Base-by-base conservation (phyloP, 2,113 vertebrate genomes). In the Caracal caracal region DNA sequence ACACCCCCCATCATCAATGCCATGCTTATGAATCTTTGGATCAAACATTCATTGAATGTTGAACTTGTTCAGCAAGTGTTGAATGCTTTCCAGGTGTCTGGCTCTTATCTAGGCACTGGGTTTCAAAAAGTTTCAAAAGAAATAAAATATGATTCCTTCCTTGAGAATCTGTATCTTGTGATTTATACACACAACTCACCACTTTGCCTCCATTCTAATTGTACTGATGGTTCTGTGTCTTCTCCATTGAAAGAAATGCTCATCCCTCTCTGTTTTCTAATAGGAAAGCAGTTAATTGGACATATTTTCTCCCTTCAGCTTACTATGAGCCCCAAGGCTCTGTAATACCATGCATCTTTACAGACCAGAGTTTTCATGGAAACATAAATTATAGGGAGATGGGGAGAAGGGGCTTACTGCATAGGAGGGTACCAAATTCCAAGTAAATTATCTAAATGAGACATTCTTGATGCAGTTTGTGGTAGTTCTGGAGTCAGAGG, bases 81-180 rank as follows among this genome's bases (percentile, higher is more conserved):
- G 13, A 61, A 66, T 7, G 3, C 6, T 87, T 96, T 49, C 35
- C n/a, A 86, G 35, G 9, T 81, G 1, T 40, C 65, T 73, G n/a
- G 28, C 51, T 40, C 26, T 85, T 33, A 88, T 8, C 9, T 59
- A 66, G 24, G 12, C 28, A 88, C 16, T 10, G 17, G 17, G 1
- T 63, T 79, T 90, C 35, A 75, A 78, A 95, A 75, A 63, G 30
- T 73, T 90, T 33, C 70, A 78, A 95, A 80, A 63, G 30, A 94
- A 94, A 56, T n/a, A 78, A 82, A 49, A 28, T 28, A 53, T 16
- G 28, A 13, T 28, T 61, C 3, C 33, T 66, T 93, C 53, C 40
- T 85, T 88, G 24, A 78, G 56, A 89, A 91, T n/a, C 5, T 78
- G 1, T 33, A 51, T 66, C n/a, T 59, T 75, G 20, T 73, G 66